These are phyloP conservation scores for Tetragnatha montana DNA, from an alignment of 2,888 invertebrate genomes.

Conservation along the genomic window DNA sequence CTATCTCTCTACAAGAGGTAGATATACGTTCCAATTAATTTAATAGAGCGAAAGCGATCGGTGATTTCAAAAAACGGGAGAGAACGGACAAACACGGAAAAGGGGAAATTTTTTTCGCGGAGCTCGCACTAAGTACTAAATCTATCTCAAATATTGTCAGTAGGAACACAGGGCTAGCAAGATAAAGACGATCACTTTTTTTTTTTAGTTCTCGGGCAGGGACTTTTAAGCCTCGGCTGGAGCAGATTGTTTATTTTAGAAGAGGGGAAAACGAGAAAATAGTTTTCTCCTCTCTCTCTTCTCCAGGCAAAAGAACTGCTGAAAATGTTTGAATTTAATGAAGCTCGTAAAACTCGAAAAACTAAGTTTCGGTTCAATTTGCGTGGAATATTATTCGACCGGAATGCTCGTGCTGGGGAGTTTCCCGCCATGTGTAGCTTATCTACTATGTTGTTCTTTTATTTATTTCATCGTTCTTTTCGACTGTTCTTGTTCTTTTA, in stretches of 20 bases:
- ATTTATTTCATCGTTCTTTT: conserved; percentile 2
- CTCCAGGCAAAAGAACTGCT: background rate
- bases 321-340: conserved; percentile 43
- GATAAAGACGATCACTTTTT: background rate
- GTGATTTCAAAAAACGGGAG: background rate
- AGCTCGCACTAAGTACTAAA: background rate
- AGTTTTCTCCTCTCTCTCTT: conserved; percentile 5
- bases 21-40: background rate
- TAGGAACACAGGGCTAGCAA: background rate
- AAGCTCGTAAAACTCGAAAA: conserved; percentile 25
- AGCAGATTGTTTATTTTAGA: conserved; percentile 14
- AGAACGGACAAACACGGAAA: background rate
- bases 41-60: background rate
- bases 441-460: background rate
- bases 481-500: background rate
- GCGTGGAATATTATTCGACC: conserved; percentile 28
- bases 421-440: background rate
- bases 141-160: conserved; percentile 22
- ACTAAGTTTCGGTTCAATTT: conserved; percentile 32
- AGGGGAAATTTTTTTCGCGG: background rate
- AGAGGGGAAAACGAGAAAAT: conserved; percentile 3
- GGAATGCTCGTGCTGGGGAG: background rate
- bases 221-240: background rate
- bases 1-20: background rate
- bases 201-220: background rate